phyloP scores from a whole-genome alignment of 2,888 invertebrate species.

The Drosophila prostipennis region DNA sequence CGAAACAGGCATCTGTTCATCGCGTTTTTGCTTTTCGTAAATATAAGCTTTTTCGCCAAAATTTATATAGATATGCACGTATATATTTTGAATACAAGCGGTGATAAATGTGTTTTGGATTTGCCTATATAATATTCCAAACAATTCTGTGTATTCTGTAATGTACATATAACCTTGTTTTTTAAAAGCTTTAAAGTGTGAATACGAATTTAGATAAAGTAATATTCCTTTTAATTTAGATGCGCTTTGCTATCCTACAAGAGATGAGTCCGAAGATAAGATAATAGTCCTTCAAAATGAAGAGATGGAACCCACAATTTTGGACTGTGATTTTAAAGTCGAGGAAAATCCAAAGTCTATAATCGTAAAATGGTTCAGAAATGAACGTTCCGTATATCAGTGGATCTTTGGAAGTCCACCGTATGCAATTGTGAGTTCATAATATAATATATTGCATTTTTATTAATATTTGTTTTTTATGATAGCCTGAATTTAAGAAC shows the following conservation, averaged over 20 bases:
- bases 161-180: background rate
- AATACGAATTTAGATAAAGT: background rate
- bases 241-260: conserved; percentile 39
- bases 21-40: conserved; percentile 40
- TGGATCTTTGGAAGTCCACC: conserved; percentile 64
- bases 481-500: conserved; percentile 65
- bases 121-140: conserved; percentile 14
- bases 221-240: conserved; percentile 22
- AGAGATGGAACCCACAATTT: conserved; percentile 62
- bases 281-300: conserved; percentile 56
- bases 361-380: conserved; percentile 65
- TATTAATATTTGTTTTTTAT: background rate
- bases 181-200: background rate
- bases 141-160: conserved; percentile 1
- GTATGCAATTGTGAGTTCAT: conserved; percentile 53
- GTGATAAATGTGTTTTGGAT: conserved; percentile 30
- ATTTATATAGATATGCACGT: conserved; percentile 11
- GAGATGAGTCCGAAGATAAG: conserved; percentile 50
- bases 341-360: conserved; percentile 44
- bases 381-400: conserved; percentile 64
- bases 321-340: conserved; percentile 65
- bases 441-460: background rate
- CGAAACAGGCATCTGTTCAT: conserved; percentile 34
- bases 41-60: conserved; percentile 44
- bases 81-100: conserved; percentile 16